Percentiles rank a stretch among this genome's conserved stretches.
phyloP scores from a whole-genome alignment of 2,797 vertebrate genomes.

The Pantherophis vulpinus region DNA sequence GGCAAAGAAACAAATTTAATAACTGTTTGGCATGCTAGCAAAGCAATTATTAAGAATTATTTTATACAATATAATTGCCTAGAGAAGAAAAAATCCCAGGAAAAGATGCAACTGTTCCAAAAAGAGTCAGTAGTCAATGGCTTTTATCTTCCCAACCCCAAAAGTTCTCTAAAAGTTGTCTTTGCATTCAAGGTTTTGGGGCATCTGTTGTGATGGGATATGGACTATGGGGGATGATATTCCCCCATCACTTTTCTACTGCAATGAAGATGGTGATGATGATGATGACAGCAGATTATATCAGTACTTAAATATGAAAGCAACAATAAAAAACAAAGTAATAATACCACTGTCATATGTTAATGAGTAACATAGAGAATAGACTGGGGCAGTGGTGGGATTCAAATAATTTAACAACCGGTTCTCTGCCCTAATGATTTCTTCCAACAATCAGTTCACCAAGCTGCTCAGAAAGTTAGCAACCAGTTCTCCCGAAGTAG shows the following conservation, averaged over 20 bases:
- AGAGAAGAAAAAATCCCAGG: too few species aligned
- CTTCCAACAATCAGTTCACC: too few species aligned
- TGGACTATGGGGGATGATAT: background rate
- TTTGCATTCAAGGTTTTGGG: background rate
- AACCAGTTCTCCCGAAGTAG: too few species aligned
- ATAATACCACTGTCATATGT: background rate
- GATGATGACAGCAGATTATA: background rate
- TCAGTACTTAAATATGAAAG: background rate
- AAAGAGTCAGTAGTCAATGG: background rate
- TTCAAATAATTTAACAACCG: too few species aligned
- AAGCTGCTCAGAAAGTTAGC: too few species aligned
- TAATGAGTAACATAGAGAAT: background rate
- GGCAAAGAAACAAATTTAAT: too few species aligned
- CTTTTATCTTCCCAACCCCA: background rate
- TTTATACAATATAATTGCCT: too few species aligned
- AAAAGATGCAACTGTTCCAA: background rate
- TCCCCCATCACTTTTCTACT: background rate
- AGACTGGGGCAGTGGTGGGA: background rate
- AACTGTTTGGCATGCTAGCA: too few species aligned
- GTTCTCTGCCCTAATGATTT: too few species aligned
- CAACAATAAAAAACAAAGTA: background rate
- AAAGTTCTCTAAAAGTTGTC: background rate
- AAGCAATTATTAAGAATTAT: too few species aligned
- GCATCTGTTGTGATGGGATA: background rate
- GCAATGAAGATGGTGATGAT: background rate